phyloP scores from a whole-genome alignment of 2,888 invertebrate species.

The Netelia virgata region DNA sequence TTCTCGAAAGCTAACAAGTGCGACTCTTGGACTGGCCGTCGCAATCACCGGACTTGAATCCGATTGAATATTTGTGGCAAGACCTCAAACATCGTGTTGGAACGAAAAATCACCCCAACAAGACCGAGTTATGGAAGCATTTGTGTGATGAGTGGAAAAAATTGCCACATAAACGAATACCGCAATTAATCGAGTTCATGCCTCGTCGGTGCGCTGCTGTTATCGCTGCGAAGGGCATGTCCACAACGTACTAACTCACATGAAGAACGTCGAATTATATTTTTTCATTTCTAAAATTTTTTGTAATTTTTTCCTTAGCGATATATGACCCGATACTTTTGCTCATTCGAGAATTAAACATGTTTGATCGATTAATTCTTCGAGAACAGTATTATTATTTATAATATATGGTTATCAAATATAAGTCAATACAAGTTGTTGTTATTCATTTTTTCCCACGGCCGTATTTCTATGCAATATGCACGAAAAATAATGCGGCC shows the following conservation, averaged over 20 bases:
- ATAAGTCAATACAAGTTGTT: conserved; percentile 6
- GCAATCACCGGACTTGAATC: not conserved
- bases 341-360: not conserved
- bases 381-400: not conserved
- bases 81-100: not conserved
- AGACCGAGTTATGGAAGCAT: not conserved
- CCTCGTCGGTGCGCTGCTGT: conserved; percentile 57
- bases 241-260: conserved; percentile 46
- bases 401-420: conserved; percentile 14
- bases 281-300: not conserved
- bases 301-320: not conserved
- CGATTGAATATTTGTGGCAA: not conserved
- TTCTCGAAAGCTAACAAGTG: not conserved
- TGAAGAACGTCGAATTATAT: not conserved
- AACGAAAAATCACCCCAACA: not conserved
- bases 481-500: not conserved
- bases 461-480: not conserved
- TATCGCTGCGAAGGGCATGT: conserved; percentile 50
- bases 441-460: not conserved
- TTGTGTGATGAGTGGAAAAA: conserved; percentile 22
- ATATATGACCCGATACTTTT: conserved; percentile 14
- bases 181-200: conserved; percentile 40
- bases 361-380: conserved; percentile 2
- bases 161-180: conserved; percentile 31
- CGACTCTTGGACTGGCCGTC: not conserved